Evolutionary conservation across 2,888 invertebrate species (phyloP).

Genomic region (Ditylenchus weischeri): DNA sequence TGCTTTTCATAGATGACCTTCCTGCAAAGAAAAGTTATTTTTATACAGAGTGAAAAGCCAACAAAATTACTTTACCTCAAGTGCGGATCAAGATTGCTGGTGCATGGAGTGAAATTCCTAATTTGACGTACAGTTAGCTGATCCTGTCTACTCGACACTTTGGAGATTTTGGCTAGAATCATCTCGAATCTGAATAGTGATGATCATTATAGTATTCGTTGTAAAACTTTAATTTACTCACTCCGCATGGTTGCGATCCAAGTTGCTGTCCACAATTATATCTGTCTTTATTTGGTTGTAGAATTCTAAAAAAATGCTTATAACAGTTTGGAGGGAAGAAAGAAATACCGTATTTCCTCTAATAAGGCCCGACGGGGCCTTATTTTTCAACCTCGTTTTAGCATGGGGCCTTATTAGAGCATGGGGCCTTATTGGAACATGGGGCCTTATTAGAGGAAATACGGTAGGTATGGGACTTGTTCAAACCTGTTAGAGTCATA

Average conservation of each 20-base stretch:
- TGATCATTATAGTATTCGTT: conserved; percentile 58
- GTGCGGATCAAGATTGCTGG: conserved; percentile 95
- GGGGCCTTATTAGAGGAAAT: no score
- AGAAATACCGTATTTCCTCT: no score
- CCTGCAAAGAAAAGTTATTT: no score
- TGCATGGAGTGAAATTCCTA: conserved; percentile 92
- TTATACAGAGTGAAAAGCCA: no score
- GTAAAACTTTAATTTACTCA: conserved; percentile 66
- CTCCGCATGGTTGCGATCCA: conserved; percentile 30
- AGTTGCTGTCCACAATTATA: conserved; percentile 46
- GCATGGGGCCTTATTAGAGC: no score
- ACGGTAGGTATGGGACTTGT: no score
- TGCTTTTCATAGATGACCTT: conserved; percentile 73
- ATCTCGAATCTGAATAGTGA: conserved; percentile 68
- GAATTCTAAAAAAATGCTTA: conserved; percentile 76
- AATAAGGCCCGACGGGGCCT: no score
- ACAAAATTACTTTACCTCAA: conserved; percentile 71
- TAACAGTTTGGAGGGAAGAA: no score
- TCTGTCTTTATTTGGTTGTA: conserved; percentile 76
- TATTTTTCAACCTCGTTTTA: no score
- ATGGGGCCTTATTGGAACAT: no score
- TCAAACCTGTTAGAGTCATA: no score
- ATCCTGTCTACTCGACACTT: not conserved
- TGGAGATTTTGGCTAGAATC: conserved; percentile 36
- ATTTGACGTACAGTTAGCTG: conserved; percentile 65